Percentiles rank a stretch among this genome's conserved stretches.
Evolutionary conservation across 2,797 vertebrate species (phyloP).

Genomic region (Pteropus rufus): DNA sequence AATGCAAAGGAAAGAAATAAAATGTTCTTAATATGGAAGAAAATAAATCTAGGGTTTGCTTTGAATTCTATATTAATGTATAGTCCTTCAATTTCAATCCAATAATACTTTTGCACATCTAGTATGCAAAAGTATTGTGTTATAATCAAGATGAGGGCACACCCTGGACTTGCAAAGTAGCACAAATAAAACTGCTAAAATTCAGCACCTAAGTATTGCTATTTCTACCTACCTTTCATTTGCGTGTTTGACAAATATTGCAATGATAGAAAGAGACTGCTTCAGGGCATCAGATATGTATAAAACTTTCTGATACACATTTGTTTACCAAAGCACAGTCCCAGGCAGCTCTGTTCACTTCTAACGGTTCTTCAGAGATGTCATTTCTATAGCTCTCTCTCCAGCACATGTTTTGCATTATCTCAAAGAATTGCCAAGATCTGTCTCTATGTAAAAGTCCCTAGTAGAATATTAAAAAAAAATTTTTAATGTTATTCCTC

Average conservation of each 20-base stretch:
- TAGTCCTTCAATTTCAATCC: neutral
- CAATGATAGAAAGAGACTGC: neutral
- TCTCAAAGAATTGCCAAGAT: slow-evolving; percentile 1
- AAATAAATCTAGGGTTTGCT: neutral
- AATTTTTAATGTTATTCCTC: neutral
- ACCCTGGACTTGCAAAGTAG: neutral
- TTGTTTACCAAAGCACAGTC: slow-evolving; percentile 7
- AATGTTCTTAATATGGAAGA: neutral
- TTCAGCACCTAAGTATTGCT: neutral
- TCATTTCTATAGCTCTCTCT: neutral
- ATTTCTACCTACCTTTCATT: neutral
- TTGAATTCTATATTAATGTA: neutral
- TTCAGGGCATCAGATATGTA: neutral
- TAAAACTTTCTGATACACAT: neutral
- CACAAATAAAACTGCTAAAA: neutral
- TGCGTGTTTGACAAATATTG: neutral
- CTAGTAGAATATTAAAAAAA: neutral
- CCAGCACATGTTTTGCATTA: neutral
- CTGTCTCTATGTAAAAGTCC: neutral
- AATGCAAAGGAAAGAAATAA: neutral
- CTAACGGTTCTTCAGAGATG: neutral
- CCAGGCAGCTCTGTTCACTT: neutral
- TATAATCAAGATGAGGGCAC: neutral
- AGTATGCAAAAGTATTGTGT: neutral
- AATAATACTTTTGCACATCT: neutral